A percentile compares a stretch with the other conserved stretches of the same genome.
Evolutionary conservation across 2,888 invertebrate species (phyloP).

Genomic region (Hydraecia micacea): DNA sequence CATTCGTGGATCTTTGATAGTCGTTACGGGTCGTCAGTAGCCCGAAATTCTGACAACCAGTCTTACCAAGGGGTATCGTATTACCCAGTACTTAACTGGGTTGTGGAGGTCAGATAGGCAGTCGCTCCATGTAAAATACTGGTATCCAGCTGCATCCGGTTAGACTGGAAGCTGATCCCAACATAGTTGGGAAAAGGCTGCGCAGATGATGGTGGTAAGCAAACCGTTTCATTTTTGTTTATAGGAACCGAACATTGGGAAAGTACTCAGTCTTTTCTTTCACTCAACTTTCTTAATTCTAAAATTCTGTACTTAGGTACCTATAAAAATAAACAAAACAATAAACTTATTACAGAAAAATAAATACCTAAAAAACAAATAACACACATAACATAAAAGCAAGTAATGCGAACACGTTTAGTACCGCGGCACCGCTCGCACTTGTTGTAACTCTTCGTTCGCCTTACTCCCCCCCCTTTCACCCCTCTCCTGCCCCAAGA

Average conservation of each 20-base stretch:
- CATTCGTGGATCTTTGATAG: too few species aligned
- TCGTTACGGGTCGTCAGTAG: too few species aligned
- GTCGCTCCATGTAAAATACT: too few species aligned
- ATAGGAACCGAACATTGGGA: not conserved
- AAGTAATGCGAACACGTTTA: slow-evolving; percentile 57
- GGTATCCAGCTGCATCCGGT: too few species aligned
- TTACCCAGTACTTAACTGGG: too few species aligned
- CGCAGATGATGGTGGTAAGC: too few species aligned
- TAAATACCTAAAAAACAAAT: slow-evolving; percentile 68
- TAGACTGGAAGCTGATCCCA: too few species aligned
- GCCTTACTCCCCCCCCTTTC: slow-evolving; percentile 70
- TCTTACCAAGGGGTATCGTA: too few species aligned
- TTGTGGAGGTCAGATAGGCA: too few species aligned
- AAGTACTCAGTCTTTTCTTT: not conserved
- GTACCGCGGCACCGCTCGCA: slow-evolving; percentile 59
- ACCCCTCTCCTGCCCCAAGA: slow-evolving; percentile 79
- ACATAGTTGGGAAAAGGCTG: too few species aligned
- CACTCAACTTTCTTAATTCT: not conserved
- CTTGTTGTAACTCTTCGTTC: slow-evolving; percentile 66
- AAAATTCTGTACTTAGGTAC: not conserved
- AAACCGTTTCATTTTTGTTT: not conserved
- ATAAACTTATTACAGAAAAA: slow-evolving; percentile 28
- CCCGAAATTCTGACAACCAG: too few species aligned
- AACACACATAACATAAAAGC: slow-evolving; percentile 72
- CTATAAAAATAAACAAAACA: slow-evolving; percentile 8